A percentile compares a stretch with the other conserved stretches of the same genome.
Conservation (phyloP, 2,113 vertebrate species). For the Psammodynastes pulverulentus region DNA sequence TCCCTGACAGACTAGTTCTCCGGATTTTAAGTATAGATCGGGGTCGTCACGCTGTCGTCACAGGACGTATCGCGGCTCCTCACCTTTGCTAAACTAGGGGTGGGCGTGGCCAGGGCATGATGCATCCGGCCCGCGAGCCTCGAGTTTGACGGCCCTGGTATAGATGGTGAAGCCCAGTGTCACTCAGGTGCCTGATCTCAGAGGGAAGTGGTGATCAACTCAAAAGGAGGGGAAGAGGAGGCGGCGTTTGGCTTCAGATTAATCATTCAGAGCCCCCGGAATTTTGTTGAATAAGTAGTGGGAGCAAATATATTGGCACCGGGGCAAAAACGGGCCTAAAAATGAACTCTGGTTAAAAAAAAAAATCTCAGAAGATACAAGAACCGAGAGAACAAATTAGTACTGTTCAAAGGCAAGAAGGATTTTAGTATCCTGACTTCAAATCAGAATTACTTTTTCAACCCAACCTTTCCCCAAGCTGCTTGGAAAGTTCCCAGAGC, state of each 20-base stretch:
- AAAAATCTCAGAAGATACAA: background rate
- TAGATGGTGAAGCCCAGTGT: background rate
- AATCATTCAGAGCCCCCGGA: background rate
- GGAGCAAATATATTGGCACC: too few species aligned
- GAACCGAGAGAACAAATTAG: background rate
- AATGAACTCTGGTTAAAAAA: background rate
- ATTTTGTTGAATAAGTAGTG: background rate
- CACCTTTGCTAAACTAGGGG: too few species aligned
- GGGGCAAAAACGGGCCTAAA: background rate
- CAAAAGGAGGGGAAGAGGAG: background rate
- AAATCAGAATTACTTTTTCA: background rate
- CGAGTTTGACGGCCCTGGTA: too few species aligned
- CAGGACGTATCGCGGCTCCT: too few species aligned
- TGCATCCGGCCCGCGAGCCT: accelerated
- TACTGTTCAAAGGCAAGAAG: background rate
- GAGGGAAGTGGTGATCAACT: background rate
- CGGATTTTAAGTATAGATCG: background rate
- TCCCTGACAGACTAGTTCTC: background rate
- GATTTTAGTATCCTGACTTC: background rate
- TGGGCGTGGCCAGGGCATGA: too few species aligned
- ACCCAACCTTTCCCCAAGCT: background rate
- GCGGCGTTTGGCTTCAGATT: too few species aligned
- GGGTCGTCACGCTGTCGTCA: too few species aligned
- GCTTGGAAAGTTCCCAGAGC: background rate
- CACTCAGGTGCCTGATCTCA: background rate